phyloP scores from a whole-genome alignment of 2,797 vertebrate genomes.

The Mormyrops boulengeri region DNA sequence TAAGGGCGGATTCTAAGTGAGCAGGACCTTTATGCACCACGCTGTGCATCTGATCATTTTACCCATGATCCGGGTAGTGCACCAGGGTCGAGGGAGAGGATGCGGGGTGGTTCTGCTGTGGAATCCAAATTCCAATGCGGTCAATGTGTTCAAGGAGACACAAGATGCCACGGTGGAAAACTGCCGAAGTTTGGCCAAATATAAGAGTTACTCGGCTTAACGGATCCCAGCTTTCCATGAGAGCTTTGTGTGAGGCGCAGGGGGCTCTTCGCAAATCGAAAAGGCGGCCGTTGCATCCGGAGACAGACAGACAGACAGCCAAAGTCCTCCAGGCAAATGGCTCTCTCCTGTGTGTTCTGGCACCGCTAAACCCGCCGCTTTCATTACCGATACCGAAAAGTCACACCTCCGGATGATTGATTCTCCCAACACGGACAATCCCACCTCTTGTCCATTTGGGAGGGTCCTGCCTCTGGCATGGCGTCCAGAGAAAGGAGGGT shows the following conservation, averaged over 20 bases:
- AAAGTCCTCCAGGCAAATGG: slow-evolving; percentile 57
- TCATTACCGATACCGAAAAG: slow-evolving; percentile 56
- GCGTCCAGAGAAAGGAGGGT: background rate
- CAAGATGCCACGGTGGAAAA: background rate
- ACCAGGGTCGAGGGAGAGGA: background rate
- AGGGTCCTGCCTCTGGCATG: background rate
- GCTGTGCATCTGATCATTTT: background rate
- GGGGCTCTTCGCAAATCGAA: background rate
- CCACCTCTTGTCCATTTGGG: slow-evolving; percentile 32
- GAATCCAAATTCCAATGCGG: background rate
- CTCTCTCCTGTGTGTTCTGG: slow-evolving; percentile 61
- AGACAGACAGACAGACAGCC: slow-evolving; percentile 33
- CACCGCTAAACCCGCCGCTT: slow-evolving; percentile 42
- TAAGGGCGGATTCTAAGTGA: background rate
- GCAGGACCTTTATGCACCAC: background rate
- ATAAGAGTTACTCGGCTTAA: background rate
- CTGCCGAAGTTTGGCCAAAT: background rate
- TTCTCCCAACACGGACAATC: slow-evolving; percentile 47
- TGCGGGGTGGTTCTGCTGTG: background rate
- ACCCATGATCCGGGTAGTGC: background rate
- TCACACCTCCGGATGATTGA: slow-evolving; percentile 47
- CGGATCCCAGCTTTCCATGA: background rate
- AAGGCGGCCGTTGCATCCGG: background rate
- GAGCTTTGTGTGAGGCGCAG: background rate
- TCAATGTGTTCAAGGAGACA: background rate